These are phyloP conservation scores for Epiperipatus broadwayi DNA, from an alignment of 2,888 invertebrate species.

Conservation along the genomic window DNA sequence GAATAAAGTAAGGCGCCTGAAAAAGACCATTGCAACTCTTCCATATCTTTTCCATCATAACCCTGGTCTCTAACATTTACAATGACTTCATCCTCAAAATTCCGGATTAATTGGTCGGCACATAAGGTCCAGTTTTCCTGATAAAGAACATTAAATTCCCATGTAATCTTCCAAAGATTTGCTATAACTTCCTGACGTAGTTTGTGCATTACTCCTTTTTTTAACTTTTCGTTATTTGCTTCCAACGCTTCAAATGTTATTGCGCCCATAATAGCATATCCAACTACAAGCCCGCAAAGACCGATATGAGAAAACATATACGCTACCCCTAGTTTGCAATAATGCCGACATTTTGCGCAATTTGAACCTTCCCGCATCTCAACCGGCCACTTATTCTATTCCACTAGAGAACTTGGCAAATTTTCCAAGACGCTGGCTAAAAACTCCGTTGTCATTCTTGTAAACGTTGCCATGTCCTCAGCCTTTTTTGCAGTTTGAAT, in stretches of 20 bases:
- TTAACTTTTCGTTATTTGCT: slow-evolving; percentile 44
- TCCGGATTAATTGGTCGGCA: too few species aligned
- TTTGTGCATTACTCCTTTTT: slow-evolving; percentile 33
- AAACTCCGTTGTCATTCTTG: too few species aligned
- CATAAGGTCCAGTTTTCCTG: too few species aligned
- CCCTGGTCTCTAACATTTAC: slow-evolving; percentile 20
- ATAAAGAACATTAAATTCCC: too few species aligned
- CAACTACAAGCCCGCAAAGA: slow-evolving; percentile 47
- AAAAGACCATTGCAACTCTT: slow-evolving; percentile 4
- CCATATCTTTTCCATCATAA: slow-evolving; percentile 21
- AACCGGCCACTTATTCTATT: too few species aligned
- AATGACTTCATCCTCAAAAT: slow-evolving; percentile 19
- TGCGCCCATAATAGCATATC: slow-evolving; percentile 53
- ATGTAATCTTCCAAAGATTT: slow-evolving; percentile 60
- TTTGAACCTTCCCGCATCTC: too few species aligned
- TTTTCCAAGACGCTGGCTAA: too few species aligned
- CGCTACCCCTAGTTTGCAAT: slow-evolving; percentile 32
- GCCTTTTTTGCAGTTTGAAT: too few species aligned
- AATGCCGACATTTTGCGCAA: slow-evolving; percentile 18
- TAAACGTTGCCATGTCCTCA: too few species aligned
- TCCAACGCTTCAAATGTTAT: slow-evolving; percentile 53
- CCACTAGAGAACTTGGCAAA: too few species aligned
- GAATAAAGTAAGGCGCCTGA: slow-evolving; percentile 1
- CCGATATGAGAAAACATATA: slow-evolving; percentile 48
- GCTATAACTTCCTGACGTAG: slow-evolving; percentile 43